A percentile compares a stretch with the other conserved stretches of the same genome.
Conservation (phyloP, 2,888 invertebrate species). For the Ommatoiulus sabulosus region DNA sequence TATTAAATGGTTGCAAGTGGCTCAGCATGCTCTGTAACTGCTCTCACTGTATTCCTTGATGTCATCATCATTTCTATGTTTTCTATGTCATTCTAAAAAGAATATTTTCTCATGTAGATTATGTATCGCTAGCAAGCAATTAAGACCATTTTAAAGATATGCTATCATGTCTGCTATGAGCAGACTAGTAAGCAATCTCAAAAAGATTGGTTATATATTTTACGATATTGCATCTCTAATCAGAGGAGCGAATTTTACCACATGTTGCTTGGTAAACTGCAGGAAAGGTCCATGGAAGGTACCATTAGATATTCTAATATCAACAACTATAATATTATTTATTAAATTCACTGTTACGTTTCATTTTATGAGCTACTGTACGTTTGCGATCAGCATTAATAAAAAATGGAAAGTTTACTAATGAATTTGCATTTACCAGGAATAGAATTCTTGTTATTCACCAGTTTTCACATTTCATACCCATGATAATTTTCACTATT, state of each 20-base stretch:
- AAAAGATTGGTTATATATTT: not conserved
- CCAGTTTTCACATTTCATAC: not conserved
- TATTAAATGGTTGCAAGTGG: not conserved
- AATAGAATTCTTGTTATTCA: not conserved
- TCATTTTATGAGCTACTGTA: slow-evolving; percentile 11
- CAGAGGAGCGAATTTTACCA: not conserved
- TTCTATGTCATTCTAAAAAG: slow-evolving; percentile 32
- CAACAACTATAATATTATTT: slow-evolving; percentile 5
- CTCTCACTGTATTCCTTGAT: not conserved
- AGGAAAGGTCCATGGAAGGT: not conserved
- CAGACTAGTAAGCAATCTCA: not conserved
- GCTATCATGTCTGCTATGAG: not conserved
- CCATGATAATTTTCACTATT: no score
- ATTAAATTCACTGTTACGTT: slow-evolving; percentile 30
- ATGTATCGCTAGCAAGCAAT: slow-evolving; percentile 19
- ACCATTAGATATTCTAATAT: not conserved
- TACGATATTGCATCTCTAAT: not conserved
- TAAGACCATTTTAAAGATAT: not conserved
- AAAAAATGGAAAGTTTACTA: slow-evolving; percentile 16
- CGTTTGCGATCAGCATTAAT: not conserved
- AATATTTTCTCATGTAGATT: slow-evolving; percentile 37
- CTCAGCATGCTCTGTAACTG: not conserved
- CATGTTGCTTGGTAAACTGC: not conserved
- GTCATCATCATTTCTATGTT: slow-evolving; percentile 40
- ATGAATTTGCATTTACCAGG: not conserved